Evolutionary conservation across 2,888 invertebrate genomes (phyloP), one percentile per base, ranked within the genome.

Genomic region (Hoplodrina blanda): DNA sequence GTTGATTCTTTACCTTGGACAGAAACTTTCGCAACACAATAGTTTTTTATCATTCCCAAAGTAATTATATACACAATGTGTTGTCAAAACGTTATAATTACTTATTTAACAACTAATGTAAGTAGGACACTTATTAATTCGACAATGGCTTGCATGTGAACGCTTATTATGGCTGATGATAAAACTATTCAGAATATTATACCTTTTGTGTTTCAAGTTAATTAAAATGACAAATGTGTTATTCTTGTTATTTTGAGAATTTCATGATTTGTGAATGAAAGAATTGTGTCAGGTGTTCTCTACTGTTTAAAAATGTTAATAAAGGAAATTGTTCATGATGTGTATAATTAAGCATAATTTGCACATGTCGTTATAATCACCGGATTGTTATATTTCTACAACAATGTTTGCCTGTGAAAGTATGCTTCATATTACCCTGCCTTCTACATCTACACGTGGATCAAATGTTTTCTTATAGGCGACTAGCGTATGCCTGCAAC

Each of bases 21-120:
- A 68, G 68, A 75, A 76, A 85, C 80, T 85, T 81, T 85, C 81
- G 81, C 82, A 75, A 78, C 64, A 83, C 85, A 84, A 83, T 82
- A 74, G 75, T 69, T 63, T 63, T 25, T 78, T 68, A 70, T 79
- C 72, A 62, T 85, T 85, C 85, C 57, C 85, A 76, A 73, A 78
- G 78, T 78, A 76, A 84, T 85, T 84, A 85, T 17, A 65, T 25
- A 78, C 61, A 85, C 83, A 84, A 85, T 85, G 83, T 78, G 76
- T 81, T 84, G 84, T 85, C 85, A 85, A 84, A 84, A 84, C 68
- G 84, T 79, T 85, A 85, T 85, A 85, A 85, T 85, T 85, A 84
- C 81, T 85, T 80, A 84, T 80, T 85, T 83, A 78, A 83, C 76
- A 84, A 81, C 80, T 83, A 85, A 80, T 82, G 78, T 76, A 85